Evolutionary conservation across 1,140 invertebrate species (phyloP).

Genomic region (Scaptomyza hsui): DNA sequence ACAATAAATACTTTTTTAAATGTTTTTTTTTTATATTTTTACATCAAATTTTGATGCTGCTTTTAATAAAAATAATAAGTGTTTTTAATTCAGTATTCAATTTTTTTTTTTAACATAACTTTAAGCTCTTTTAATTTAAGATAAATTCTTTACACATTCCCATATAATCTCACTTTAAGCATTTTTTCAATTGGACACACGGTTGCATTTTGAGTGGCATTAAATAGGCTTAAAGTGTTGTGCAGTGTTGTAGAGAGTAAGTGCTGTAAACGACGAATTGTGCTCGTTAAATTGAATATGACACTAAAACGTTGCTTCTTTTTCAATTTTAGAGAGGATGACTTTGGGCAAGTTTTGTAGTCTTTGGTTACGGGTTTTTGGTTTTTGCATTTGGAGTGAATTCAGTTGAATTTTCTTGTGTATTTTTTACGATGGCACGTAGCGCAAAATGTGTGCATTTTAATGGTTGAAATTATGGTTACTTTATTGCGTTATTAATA

Average conservation of each 20-base stretch:
- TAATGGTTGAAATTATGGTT: slow-evolving; percentile 80
- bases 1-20: no score
- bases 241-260: neutral
- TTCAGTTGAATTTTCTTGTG: neutral
- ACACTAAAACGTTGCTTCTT: slow-evolving; percentile 15
- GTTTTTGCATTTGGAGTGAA: slow-evolving; percentile 6
- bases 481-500: slow-evolving; percentile 82
- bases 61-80: no score
- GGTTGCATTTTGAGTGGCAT: neutral
- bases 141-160: no score
- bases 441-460: slow-evolving; percentile 75
- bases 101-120: no score
- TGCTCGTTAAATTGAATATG: slow-evolving; percentile 37
- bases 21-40: no score
- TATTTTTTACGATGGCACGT: slow-evolving; percentile 48
- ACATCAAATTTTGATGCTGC: no score
- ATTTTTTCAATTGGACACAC: neutral
- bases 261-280: slow-evolving; percentile 12
- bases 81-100: no score
- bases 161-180: slow-evolving; percentile 1
- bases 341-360: slow-evolving; percentile 11
- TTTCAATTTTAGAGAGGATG: neutral
- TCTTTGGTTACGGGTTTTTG: slow-evolving; percentile 1
- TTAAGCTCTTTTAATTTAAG: no score
- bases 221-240: neutral